These are phyloP conservation scores for Xenopus borealis DNA, from an alignment of 2,113 vertebrate genomes.

Conservation along the genomic window DNA sequence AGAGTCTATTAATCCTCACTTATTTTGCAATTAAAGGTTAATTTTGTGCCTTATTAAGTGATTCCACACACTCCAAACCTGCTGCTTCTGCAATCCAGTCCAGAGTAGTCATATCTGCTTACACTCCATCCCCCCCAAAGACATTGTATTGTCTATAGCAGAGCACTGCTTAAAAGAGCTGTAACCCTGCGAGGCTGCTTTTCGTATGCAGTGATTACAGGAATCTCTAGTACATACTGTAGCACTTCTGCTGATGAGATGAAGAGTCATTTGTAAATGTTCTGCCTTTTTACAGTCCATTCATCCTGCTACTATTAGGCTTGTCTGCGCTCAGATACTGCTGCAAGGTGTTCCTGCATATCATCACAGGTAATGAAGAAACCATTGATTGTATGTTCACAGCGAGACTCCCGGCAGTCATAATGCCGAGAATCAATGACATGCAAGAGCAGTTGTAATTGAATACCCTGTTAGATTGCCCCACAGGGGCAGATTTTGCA, in stretches of 20 bases:
- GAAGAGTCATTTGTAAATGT: slow-evolving; percentile 7
- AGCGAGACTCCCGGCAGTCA: slow-evolving; percentile 21
- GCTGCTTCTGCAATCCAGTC: no score
- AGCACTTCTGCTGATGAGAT: slow-evolving; percentile 11
- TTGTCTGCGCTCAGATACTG: neutral
- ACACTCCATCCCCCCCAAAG: no score
- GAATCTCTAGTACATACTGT: neutral
- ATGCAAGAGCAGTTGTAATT: slow-evolving; percentile 31
- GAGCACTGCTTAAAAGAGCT: no score
- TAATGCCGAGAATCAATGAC: slow-evolving; percentile 31
- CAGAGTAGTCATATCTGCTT: no score
- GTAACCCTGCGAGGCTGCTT: no score
- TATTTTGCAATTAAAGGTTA: no score
- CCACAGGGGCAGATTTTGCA: neutral
- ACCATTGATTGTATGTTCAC: slow-evolving; percentile 39
- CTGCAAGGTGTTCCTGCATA: slow-evolving; percentile 11
- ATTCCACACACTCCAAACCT: no score
- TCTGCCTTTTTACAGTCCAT: slow-evolving; percentile 12
- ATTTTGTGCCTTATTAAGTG: no score
- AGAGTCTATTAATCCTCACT: no score
- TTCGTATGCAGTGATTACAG: neutral
- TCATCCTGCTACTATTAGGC: slow-evolving; percentile 3
- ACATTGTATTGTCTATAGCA: no score
- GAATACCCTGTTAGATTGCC: slow-evolving; percentile 25
- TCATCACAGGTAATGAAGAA: slow-evolving; percentile 31